These are phyloP conservation scores for Epinotia ramella DNA, from an alignment of 2,888 invertebrate genomes.

Conservation along the genomic window DNA sequence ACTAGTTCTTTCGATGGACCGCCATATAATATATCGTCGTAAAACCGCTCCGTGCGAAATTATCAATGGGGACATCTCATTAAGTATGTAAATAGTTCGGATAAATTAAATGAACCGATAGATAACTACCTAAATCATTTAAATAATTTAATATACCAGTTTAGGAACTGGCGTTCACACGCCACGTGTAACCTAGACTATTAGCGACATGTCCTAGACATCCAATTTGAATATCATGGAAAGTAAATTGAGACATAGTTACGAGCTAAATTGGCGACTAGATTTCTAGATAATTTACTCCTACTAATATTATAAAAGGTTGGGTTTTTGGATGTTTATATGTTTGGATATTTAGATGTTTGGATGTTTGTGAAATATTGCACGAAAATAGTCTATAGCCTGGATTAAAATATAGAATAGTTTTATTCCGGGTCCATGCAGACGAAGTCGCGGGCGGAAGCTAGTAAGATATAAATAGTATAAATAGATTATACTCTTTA, in stretches of 20 bases:
- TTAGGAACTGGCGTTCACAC: constrained; percentile 28
- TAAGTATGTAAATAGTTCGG: constrained; percentile 37
- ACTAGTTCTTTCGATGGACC: not conserved
- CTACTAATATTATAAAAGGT: no score
- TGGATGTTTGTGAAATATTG: no score
- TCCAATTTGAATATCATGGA: constrained; percentile 17
- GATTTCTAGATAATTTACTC: not conserved
- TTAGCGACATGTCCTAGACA: constrained; percentile 5
- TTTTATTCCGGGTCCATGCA: no score
- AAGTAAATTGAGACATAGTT: constrained; percentile 6
- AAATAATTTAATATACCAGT: constrained; percentile 24
- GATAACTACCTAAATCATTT: constrained; percentile 17
- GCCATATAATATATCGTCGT: constrained; percentile 16
- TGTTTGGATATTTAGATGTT: no score
- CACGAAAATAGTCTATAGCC: no score
- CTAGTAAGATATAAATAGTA: not conserved
- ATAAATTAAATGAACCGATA: constrained; percentile 34
- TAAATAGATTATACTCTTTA: no score
- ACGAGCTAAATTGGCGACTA: not conserved
- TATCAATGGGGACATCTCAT: constrained; percentile 35
- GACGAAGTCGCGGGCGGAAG: no score
- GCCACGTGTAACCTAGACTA: not conserved
- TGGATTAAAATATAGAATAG: no score
- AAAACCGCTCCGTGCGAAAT: constrained; percentile 26
- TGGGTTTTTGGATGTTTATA: no score